Percentiles rank a stretch among this genome's conserved stretches.
Evolutionary conservation across 1,140 invertebrate genomes (phyloP).

Genomic region (Nymphalis io): DNA sequence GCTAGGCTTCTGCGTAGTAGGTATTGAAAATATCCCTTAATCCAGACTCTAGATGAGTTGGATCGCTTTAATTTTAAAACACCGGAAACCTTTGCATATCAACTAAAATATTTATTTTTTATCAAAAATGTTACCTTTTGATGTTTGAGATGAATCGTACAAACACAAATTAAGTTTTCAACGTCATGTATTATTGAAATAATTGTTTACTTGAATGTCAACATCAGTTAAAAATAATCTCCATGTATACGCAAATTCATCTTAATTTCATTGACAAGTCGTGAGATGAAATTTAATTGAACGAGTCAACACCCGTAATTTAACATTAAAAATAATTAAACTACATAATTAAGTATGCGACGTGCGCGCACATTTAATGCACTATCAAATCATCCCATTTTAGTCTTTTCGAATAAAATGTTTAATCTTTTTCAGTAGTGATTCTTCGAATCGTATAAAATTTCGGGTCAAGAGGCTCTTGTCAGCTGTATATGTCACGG

Average conservation of each 20-base stretch:
- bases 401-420: constrained; percentile 1
- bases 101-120: too few relatives aligned
- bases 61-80: too few relatives aligned
- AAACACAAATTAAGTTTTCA: not conserved
- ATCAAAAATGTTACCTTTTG: too few relatives aligned
- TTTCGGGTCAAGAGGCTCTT: constrained; percentile 34
- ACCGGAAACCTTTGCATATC: too few relatives aligned
- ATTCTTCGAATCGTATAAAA: constrained; percentile 40
- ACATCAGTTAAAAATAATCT: not conserved
- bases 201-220: not conserved
- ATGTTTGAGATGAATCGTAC: too few relatives aligned
- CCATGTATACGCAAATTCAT: not conserved
- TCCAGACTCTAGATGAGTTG: too few relatives aligned
- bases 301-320: not conserved
- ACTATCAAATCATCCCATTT: constrained; percentile 14
- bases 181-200: not conserved
- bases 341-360: constrained; percentile 1
- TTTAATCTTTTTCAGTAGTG: constrained; percentile 18
- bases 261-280: constrained; percentile 3
- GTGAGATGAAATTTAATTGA: not conserved
- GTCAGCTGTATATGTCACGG: constrained; percentile 37
- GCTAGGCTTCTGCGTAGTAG: too few relatives aligned
- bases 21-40: too few relatives aligned
- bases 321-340: not conserved
- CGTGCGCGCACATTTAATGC: not conserved